Base-by-base conservation (phyloP, 2,797 vertebrate species). In the Chaetophractus vellerosus region DNA sequence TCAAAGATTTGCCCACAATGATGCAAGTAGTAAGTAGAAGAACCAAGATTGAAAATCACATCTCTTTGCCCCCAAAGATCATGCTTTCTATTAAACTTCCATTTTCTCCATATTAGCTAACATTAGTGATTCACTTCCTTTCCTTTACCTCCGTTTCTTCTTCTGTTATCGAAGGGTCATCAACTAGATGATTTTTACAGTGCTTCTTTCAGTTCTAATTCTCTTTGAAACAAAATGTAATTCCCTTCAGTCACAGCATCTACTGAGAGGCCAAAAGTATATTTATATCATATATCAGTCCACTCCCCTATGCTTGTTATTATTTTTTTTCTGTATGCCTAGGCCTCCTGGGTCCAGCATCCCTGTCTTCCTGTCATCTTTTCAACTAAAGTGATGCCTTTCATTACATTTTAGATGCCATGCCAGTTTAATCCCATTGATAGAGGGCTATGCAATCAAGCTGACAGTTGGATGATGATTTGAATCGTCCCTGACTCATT, bases 401-500 rank as follows among this genome's bases (percentile, higher is more conserved):
- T 97, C 98, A 97, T 98, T 98, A 97, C 97, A 96, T 98, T 98
- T 98, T 97, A 68, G 97, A 97, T 96, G 98, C 97, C 98, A 98
- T 93, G 97, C 96, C 95, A 97, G 97, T 98, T 98, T 98, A 98
- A 98, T 98, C 97, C 98, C 96, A 96, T 96, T 98, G 98, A 98
- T 98, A 98, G 98, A 98, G 92, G 97, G 95, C 98, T 98, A 97
- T 98, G 98, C 98, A 98, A 98, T 98, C 98, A 98, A 98, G 98
- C 97, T 98, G 98, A 98, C 98, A 98, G 98, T 97, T 98, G 98
- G 96, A 93, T 91, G 98, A 98, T 98, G 98, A 98, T 98, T 98
- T 98, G 98, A 98, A 98, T 98, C 97, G 91, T 97, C 97, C 97
- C 98, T 98, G 98, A 98, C 98, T 98, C 98, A 98, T 98, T 98